Evolutionary conservation across 2,888 invertebrate genomes (phyloP).

Genomic region (Watsonalla cultraria): DNA sequence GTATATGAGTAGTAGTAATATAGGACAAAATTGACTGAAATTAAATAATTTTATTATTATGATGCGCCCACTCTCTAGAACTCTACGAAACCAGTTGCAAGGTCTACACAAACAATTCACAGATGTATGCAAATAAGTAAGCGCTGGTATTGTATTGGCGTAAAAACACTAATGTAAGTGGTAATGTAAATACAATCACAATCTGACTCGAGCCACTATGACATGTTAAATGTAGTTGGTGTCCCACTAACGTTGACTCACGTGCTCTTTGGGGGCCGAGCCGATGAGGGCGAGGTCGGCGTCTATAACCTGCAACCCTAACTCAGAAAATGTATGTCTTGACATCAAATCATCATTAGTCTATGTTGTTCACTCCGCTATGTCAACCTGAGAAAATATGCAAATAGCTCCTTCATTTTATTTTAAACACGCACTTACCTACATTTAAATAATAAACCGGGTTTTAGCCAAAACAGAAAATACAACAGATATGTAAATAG

Average conservation of each 20-base stretch:
- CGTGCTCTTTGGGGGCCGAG: background rate
- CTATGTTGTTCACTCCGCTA: background rate
- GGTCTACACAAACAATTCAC: background rate
- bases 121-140: background rate
- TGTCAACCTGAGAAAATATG: background rate
- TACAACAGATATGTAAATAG: background rate
- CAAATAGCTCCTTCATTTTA: background rate
- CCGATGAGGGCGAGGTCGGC: background rate
- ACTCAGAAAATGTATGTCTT: background rate
- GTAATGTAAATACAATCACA: background rate
- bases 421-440: background rate
- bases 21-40: too few species aligned
- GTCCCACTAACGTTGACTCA: too few species aligned
- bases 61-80: too few species aligned
- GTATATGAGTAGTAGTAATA: too few species aligned
- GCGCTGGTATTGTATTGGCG: background rate
- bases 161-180: background rate
- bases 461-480: background rate
- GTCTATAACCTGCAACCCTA: background rate
- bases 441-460: background rate
- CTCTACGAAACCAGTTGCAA: background rate
- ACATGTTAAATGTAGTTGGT: background rate
- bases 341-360: background rate
- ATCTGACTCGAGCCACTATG: background rate
- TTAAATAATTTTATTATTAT: too few species aligned